Evolutionary conservation across 2,888 invertebrate genomes (phyloP).

Genomic region (Troilus luridus): DNA sequence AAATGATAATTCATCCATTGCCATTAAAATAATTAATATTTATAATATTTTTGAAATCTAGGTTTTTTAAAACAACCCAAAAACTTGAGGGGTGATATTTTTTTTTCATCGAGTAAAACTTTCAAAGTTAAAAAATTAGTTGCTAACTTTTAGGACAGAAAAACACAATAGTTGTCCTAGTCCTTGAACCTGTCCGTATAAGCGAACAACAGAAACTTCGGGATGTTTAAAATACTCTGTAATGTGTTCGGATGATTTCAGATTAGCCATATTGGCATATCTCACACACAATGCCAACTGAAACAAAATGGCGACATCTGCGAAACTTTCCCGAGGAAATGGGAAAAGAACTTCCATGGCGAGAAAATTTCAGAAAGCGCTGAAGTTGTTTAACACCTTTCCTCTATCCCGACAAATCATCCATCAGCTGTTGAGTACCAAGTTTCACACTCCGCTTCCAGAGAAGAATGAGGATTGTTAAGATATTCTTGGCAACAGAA

Average conservation of each 20-base stretch:
- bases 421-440: neutral
- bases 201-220: neutral
- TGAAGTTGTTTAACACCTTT: conserved; percentile 25
- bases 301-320: conserved; percentile 1
- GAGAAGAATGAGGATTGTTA: neutral
- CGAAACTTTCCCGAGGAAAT: neutral
- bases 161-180: no score
- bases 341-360: conserved; percentile 3
- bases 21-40: no score
- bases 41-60: no score
- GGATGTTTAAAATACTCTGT: neutral
- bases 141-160: no score
- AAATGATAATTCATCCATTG: no score
- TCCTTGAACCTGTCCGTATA: neutral
- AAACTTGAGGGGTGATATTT: no score
- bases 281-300: neutral
- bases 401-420: conserved; percentile 16
- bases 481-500: neutral
- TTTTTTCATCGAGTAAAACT: no score
- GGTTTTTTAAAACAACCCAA: no score
- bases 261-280: neutral
- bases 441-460: neutral
- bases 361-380: conserved; percentile 12
- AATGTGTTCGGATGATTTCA: neutral
- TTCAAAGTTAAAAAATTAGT: no score